Conservation (phyloP, 2,797 vertebrate species). For the Masticophis lateralis region DNA sequence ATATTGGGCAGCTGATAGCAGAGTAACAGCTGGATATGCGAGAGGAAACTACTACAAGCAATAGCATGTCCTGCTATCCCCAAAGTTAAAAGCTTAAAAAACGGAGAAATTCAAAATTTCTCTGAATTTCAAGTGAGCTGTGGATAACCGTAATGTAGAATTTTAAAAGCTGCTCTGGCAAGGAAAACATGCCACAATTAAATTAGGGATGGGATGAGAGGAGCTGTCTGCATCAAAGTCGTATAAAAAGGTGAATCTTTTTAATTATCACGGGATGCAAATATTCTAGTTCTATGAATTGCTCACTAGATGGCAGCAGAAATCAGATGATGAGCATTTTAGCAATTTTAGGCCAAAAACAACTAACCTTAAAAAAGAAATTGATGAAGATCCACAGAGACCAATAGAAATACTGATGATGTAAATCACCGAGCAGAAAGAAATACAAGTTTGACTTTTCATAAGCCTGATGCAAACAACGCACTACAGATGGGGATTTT, state of each 20-base stretch:
- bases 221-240: background rate
- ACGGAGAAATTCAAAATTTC: background rate
- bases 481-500: background rate
- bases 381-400: background rate
- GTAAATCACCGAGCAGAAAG: background rate
- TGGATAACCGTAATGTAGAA: background rate
- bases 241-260: background rate
- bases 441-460: background rate
- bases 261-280: background rate
- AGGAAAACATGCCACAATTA: background rate
- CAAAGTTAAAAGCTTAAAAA: background rate
- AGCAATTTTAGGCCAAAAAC: background rate
- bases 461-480: background rate
- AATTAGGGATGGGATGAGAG: background rate
- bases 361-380: background rate
- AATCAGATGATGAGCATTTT: background rate
- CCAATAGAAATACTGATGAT: background rate
- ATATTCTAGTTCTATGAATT: rapidly evolving
- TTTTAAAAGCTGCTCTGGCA: background rate
- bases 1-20: background rate
- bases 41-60: background rate
- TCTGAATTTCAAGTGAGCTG: background rate
- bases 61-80: background rate
- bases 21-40: background rate
- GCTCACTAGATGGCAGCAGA: conserved; percentile 44